Conservation (phyloP, 64 coral and sea anemone genomes). For the Actinia tenebrosa region DNA sequence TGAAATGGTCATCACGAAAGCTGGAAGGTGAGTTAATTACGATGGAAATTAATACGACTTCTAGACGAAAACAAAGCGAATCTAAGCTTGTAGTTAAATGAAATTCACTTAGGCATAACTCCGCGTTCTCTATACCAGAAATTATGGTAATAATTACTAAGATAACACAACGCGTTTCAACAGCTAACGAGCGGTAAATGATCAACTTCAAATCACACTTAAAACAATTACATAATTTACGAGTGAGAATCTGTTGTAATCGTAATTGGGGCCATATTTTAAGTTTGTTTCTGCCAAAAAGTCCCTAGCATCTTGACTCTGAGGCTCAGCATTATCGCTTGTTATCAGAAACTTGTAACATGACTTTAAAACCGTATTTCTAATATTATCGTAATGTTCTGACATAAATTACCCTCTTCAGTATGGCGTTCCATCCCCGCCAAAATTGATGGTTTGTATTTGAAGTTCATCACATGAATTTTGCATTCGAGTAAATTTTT, state of each 20-base stretch:
- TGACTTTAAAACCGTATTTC: too few species aligned
- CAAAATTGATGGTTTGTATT: too few species aligned
- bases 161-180: not conserved
- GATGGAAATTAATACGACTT: not conserved
- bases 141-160: not conserved
- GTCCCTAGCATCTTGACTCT: too few species aligned
- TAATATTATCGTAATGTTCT: too few species aligned
- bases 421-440: too few species aligned
- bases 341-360: too few species aligned
- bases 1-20: slow-evolving; percentile 88
- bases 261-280: not conserved
- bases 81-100: not conserved
- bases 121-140: not conserved
- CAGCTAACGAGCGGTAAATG: not conserved
- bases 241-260: not conserved
- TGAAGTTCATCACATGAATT: too few species aligned
- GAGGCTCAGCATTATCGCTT: too few species aligned
- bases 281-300: too few species aligned
- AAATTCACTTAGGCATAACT: not conserved
- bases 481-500: too few species aligned
- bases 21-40: slow-evolving; percentile 56
- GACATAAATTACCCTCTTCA: too few species aligned
- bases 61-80: not conserved
- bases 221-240: not conserved
- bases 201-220: not conserved